Evolutionary conservation across 2,888 invertebrate species (phyloP), one percentile per base, ranked within the genome.

Genomic region (Drosophila anomelani): DNA sequence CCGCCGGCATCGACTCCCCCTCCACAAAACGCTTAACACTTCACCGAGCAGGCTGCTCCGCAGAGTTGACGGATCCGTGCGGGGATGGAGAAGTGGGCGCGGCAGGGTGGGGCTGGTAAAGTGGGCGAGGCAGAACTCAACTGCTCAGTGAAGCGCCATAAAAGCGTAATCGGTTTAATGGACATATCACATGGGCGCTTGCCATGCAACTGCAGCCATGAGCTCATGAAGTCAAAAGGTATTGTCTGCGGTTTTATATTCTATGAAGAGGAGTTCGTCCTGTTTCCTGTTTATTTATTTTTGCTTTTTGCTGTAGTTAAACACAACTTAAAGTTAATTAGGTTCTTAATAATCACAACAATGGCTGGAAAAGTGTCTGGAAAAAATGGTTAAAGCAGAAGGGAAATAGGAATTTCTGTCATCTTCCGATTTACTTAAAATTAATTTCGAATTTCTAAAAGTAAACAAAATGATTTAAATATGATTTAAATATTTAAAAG

Each of bases 21-120:
- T 26, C 49, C 29, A 73, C 36, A 76, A 82, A 80, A 81, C 77
- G 73, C 80, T 80, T 80, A 79, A 85, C 80, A 84, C 85, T 81
- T 61, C 79, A 74, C 69, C 70, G 77, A 58, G 47, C 80, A 81
- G 74, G 64, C 53, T 63, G 66, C 76, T 57, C 63, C 64, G 20
- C 36, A 57, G 49, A 68, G 70, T 55, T 60, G 60, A 54, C 56
- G 75, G 43, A 20, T 41, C 15, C 23, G 12, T 32, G 32, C 9
- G 43, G 20, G 29, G 12, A 4, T 15, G 13, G 32, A 13, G 9
- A 20, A 3, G 29, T 23, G 10, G n/a, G n/a, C 13, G 15, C 9
- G 43, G 39, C n/a, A 17, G 13, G 12, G 56, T 38, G 32, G 9
- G 10, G 63, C 26, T 26, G 12, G 10, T 9, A 4, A 23, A n/a